Evolutionary conservation across 2,888 invertebrate genomes (phyloP), one percentile per base, ranked within the genome.

Genomic region (Coecobrya sp.): DNA sequence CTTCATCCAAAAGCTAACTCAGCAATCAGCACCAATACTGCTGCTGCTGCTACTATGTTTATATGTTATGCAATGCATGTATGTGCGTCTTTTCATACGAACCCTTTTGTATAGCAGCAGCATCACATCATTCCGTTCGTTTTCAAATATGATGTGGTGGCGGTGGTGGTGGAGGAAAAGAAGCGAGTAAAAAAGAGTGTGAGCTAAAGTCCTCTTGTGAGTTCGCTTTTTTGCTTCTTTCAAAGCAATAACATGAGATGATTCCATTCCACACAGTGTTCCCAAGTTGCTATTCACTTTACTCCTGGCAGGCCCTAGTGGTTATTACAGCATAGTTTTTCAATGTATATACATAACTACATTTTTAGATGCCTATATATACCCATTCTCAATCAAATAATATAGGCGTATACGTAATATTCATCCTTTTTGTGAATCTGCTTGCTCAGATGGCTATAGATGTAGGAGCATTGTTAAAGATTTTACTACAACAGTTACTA

Each of bases 281-380:
- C 91, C 91, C 91, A 87, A 91, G 91, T 91, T 84, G 87, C 86
- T 87, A 87, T 91, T 91, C 91, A 87, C 87, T 91, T 87, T 86
- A 62, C 91, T 91, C 85, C 79, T 59, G 82, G 82, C 59, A 59
- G 36, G 82, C 59, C 55, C 55, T 59, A 59, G 82, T 82, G 82
- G 59, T 82, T 82, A 82, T 82, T 59, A 82, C 30, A 59, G 59
- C 49, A n/a, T n/a, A 59, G n/a, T 52, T 19, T 42, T 36, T 22
- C 16, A 65, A 65, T 65, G n/a, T 25, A 82, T 25, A 19, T 22
- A 59, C 30, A 55, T 82, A 52, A 25, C 13, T 36, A 73, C 22
- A 68, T 68, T 22, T 11, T 45, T 45, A 49, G 19, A 27, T 52
- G 49, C 22, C 5, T 25, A 22, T 10, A 25, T 79, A 30, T 0